phyloP scores from a whole-genome alignment of 1,140 invertebrate genomes.

The Ectropis grisescens region DNA sequence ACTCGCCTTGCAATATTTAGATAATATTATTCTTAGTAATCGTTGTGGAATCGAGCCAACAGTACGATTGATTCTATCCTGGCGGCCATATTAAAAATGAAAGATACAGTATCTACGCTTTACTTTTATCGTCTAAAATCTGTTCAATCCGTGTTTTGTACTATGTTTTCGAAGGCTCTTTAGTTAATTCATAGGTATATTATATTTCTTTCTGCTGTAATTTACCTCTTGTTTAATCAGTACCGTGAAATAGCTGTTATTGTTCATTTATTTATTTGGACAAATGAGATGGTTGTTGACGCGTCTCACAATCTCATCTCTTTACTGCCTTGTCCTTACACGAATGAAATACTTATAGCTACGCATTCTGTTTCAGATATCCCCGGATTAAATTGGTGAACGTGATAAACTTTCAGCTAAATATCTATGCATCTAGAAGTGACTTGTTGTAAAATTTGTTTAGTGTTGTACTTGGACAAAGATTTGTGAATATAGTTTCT shows the following conservation, averaged over 20 bases:
- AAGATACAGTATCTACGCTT: conserved; percentile 24
- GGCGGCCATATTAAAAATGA: conserved; percentile 58
- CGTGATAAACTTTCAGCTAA: conserved; percentile 53
- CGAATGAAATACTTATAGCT: too few species aligned
- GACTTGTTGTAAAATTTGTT: conserved; percentile 62
- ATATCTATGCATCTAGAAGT: conserved; percentile 62
- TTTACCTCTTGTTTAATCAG: too few species aligned
- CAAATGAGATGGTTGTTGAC: conserved; percentile 46
- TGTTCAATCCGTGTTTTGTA: conserved; percentile 25
- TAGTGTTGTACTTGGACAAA: conserved; percentile 58
- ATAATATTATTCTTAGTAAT: too few species aligned
- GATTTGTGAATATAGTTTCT: conserved; percentile 60
- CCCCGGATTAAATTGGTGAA: conserved; percentile 53
- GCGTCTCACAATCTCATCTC: conserved; percentile 54
- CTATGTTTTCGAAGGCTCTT: too few species aligned
- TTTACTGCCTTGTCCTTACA: conserved; percentile 4
- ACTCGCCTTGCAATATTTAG: too few species aligned
- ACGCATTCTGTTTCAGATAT: conserved; percentile 60
- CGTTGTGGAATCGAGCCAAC: too few species aligned
- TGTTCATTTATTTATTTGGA: conserved; percentile 12
- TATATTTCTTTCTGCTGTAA: too few species aligned
- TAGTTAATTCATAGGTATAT: too few species aligned
- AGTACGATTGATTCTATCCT: too few species aligned
- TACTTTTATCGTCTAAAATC: conserved; percentile 39
- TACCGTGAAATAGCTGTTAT: too few species aligned